Base-by-base conservation (phyloP, 1,140 invertebrate species). In the Akabosia matsudoensis region DNA sequence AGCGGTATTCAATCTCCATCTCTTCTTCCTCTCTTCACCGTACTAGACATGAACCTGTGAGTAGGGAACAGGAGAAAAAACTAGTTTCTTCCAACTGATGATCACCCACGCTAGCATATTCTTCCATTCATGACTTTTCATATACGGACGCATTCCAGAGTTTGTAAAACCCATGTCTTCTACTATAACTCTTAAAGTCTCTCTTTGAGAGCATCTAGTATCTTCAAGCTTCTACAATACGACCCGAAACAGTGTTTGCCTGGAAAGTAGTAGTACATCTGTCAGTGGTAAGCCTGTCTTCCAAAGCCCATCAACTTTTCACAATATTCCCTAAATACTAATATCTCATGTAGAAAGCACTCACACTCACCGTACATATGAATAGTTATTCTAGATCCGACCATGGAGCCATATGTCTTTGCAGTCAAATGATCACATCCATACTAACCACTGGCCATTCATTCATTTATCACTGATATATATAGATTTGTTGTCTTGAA, bases 301-400 rank as follows among this genome's bases (percentile, higher is more conserved):
- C 22, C 34, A 78, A 80, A 78, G 73, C 76, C 76, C 31, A 75
- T 76, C 76, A 81, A 81, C 80, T 81, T 81, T 79, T 79, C 78
- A 79, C 74, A 73, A 76, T 74, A 81, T 78, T 79, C 80, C 80
- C 80, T 51, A 75, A 81, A 77, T 79, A 70, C 80, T 74, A 81
- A 81, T 81, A 81, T 81, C 78, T 81, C 80, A 79, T 73, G 64
- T 64, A 34, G 79, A 28, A n/a, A 80, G 75, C 76, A 52, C 74
- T 73, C 61, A 74, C 61, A 52, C 64, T 67, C 72, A 70, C 45
- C 64, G 34, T 22, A 45, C 33, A 70, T 54, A 70, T 70, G 51
- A 13, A 22, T 67, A 67, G 61, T 67, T 30, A 67, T 30, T 10
- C 61, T 10, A 45, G 18, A n/a, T n/a, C n/a, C n/a, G n/a, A 67